Conservation (phyloP, 2,888 invertebrate species). For the Timandra comae region DNA sequence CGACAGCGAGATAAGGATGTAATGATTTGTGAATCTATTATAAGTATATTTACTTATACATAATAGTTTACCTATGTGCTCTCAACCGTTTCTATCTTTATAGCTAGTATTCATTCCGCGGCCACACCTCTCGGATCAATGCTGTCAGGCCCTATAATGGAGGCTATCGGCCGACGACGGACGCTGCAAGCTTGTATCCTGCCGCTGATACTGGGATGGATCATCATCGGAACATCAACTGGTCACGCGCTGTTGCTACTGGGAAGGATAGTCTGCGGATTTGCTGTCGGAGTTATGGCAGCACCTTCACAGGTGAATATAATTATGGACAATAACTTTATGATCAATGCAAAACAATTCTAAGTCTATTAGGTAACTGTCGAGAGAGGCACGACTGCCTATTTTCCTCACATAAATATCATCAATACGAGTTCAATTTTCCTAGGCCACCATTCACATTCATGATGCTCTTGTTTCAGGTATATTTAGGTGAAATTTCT, state of each 20-base stretch:
- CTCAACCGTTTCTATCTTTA: conserved; percentile 8
- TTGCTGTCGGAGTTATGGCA: conserved; percentile 83
- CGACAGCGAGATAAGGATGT: too few relatives aligned
- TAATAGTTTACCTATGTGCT: too few relatives aligned
- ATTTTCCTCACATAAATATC: too few relatives aligned
- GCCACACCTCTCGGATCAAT: conserved; percentile 86
- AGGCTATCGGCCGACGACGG: conserved; percentile 80
- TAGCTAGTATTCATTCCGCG: conserved; percentile 87
- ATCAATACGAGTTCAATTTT: too few relatives aligned
- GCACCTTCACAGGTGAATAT: conserved; percentile 83
- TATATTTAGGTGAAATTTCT: conserved; percentile 85
- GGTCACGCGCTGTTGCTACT: conserved; percentile 77
- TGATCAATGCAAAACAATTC: too few relatives aligned
- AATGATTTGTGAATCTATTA: too few relatives aligned
- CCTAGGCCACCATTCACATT: too few relatives aligned
- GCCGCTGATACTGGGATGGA: conserved; percentile 83
- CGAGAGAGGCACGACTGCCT: too few relatives aligned
- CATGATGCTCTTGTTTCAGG: too few relatives aligned
- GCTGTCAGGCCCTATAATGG: conserved; percentile 83
- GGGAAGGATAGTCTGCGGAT: conserved; percentile 82
- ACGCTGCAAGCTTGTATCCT: conserved; percentile 80
- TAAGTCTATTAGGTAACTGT: too few relatives aligned
- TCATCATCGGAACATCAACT: conserved; percentile 76
- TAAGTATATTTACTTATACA: too few relatives aligned
- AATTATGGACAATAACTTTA: too few relatives aligned